Evolutionary conservation across 1,140 invertebrate genomes (phyloP), one percentile per base, ranked within the genome.

Genomic region (Prorops nasuta): DNA sequence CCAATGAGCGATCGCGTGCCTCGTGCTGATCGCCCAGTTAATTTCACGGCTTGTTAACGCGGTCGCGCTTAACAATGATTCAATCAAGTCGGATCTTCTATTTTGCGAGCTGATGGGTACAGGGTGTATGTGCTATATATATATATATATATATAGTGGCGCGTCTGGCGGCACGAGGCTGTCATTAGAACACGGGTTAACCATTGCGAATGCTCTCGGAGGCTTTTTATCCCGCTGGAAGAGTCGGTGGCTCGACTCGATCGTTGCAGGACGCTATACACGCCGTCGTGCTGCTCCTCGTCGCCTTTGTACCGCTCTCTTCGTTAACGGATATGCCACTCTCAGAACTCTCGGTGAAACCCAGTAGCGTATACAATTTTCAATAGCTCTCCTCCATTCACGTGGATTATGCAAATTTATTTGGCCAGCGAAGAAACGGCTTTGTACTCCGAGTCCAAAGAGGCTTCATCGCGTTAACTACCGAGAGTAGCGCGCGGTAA

Each of bases 41-140:
- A 77, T 77, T 77, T 77, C 72, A 76, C 70, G 73, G 69, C 58
- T 70, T 69, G 75, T 75, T 76, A 75, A 74, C 70, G 63, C 68
- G 52, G 63, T 55, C 63, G 62, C 44, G 63, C 42, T 56, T 47
- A 62, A 72, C 64, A 67, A 73, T 71, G 70, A 74, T 72, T 72
- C 51, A 74, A 74, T 76, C 71, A 71, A 64, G 52, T 48, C 51
- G 63, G 62, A 71, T 69, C 73, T 68, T 66, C 62, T 64, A n/a
- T n/a, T n/a, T n/a, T n/a, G n/a, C n/a, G n/a, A n/a, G n/a, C n/a
- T n/a, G n/a, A n/a, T n/a, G n/a, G n/a, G n/a, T n/a, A n/a, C n/a
- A n/a, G n/a, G n/a, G n/a, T n/a, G n/a, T n/a, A n/a, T n/a, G n/a
- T n/a, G n/a, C n/a, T n/a, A n/a, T n/a, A n/a, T n/a, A n/a, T n/a